Percentiles rank a stretch among this genome's conserved stretches.
phyloP scores from a whole-genome alignment of 1,140 invertebrate species.

The Parapsyche elsis region DNA sequence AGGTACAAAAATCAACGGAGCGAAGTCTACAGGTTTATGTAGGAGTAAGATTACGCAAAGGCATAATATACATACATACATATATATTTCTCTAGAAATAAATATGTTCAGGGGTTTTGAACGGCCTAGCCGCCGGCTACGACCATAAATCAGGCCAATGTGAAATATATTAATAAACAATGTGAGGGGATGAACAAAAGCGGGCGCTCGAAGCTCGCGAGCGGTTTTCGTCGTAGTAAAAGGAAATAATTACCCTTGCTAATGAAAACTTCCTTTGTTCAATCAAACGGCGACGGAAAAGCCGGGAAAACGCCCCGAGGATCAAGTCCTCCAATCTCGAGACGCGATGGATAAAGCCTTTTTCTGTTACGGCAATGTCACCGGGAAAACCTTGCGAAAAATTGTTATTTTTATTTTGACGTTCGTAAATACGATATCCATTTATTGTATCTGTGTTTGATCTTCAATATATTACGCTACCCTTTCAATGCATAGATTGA shows the following conservation, averaged over 20 bases:
- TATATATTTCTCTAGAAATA: neutral
- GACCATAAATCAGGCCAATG: conserved; percentile 10
- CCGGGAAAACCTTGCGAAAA: too few species aligned
- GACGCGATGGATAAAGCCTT: neutral
- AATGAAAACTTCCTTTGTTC: conserved; percentile 42
- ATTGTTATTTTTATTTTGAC: neutral
- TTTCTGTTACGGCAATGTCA: neutral
- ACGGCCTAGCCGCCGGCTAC: neutral
- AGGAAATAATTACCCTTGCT: conserved; percentile 36
- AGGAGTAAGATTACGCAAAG: neutral
- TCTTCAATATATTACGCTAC: too few species aligned
- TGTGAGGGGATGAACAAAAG: conserved; percentile 1
- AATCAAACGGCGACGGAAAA: conserved; percentile 8
- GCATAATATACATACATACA: neutral
- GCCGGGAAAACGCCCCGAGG: conserved; percentile 18
- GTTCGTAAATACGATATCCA: too few species aligned
- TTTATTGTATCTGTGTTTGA: too few species aligned
- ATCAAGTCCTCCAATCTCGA: conserved; percentile 13
- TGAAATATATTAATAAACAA: conserved; percentile 32
- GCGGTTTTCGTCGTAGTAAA: conserved; percentile 17
- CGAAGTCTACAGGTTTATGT: neutral
- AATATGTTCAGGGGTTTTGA: neutral
- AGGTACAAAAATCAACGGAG: neutral
- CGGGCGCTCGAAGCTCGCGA: conserved; percentile 15
- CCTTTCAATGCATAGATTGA: too few species aligned